These are phyloP conservation scores for Stigmatopora nigra DNA, from an alignment of 2,113 vertebrate species.

Conservation along the genomic window DNA sequence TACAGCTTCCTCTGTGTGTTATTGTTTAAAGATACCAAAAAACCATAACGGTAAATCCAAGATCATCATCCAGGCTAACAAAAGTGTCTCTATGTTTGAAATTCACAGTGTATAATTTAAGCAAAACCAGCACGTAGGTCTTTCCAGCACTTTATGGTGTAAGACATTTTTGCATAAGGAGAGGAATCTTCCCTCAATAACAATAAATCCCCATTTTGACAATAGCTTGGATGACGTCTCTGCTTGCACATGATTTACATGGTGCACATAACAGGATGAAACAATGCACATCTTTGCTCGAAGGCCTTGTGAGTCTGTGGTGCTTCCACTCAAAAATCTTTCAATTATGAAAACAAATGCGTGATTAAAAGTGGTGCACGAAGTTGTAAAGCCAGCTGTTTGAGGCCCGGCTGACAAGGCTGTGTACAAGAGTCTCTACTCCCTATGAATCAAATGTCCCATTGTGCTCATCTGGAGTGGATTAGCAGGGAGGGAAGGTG, in stretches of 20 bases:
- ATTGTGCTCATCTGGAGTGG: conserved; percentile 11
- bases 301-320: neutral
- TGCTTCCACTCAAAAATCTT: neutral
- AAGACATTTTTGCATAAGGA: neutral
- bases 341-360: conserved; percentile 5
- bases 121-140: neutral
- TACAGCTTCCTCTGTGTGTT: too few relatives aligned
- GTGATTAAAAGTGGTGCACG: conserved; percentile 3
- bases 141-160: neutral
- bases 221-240: neutral
- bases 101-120: neutral
- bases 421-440: conserved; percentile 1
- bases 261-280: neutral
- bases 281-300: conserved; percentile 1
- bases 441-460: conserved; percentile 7
- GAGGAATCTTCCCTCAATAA: neutral
- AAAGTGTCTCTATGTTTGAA: neutral
- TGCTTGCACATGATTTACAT: neutral
- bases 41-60: neutral
- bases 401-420: conserved; percentile 6
- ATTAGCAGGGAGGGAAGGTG: conserved; percentile 4
- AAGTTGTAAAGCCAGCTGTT: conserved; percentile 3
- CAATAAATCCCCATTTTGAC: conserved; percentile 1
- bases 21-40: too few relatives aligned
- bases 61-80: neutral